Conservation (phyloP, 2,113 vertebrate genomes). For the Eulemur rufifrons region DNA sequence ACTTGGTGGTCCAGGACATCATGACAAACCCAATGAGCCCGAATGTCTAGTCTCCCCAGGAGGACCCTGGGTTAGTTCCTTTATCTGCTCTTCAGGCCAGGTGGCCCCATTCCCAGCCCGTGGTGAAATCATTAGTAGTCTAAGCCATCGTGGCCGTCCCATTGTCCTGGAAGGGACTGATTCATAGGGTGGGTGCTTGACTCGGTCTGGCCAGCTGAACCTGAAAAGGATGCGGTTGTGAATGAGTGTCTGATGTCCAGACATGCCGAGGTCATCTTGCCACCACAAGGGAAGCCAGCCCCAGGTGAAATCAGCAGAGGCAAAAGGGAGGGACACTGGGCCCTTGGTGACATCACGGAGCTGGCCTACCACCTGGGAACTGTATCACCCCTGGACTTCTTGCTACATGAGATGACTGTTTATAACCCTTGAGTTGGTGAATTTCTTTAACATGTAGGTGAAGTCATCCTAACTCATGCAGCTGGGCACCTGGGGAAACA, state of each 20-base stretch:
- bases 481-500: not conserved
- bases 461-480: not conserved
- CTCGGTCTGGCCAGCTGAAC: not conserved
- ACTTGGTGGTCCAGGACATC: not conserved
- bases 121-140: not conserved
- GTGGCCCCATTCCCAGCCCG: not conserved
- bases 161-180: not conserved
- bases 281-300: not conserved
- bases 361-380: fast-evolving
- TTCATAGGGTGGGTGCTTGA: not conserved
- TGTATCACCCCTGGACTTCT: not conserved
- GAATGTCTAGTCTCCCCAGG: not conserved
- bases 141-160: not conserved
- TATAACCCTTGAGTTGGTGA: not conserved
- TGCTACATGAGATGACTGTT: not conserved
- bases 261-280: not conserved
- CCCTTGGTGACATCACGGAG: not conserved
- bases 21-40: not conserved
- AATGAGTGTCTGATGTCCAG: not conserved
- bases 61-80: not conserved
- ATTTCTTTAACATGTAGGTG: not conserved
- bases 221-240: not conserved
- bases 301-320: not conserved
- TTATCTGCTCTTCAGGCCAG: not conserved
- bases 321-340: not conserved